phyloP scores from a whole-genome alignment of 2,797 vertebrate genomes.

The Pseudochirops corinnae region DNA sequence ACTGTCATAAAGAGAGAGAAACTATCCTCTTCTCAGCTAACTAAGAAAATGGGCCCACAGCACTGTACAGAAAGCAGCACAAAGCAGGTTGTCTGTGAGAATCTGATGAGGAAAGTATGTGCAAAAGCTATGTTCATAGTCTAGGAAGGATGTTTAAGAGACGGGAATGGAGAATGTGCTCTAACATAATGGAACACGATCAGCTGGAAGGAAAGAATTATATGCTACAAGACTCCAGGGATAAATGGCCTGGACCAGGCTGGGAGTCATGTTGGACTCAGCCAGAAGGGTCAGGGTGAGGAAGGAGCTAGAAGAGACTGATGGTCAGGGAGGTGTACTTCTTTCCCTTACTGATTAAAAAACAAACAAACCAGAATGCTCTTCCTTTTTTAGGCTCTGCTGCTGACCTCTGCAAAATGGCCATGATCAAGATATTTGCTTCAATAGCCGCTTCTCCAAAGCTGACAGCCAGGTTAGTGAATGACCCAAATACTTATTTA shows the following conservation, averaged over 20 bases:
- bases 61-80: background rate
- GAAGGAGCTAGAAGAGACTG: background rate
- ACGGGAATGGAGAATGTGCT: background rate
- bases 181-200: background rate
- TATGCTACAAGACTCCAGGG: background rate
- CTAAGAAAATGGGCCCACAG: background rate
- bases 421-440: slow-evolving; percentile 92
- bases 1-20: background rate
- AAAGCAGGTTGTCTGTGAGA: background rate
- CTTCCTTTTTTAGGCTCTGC: slow-evolving; percentile 89
- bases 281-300: background rate
- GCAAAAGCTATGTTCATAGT: background rate
- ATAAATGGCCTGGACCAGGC: background rate
- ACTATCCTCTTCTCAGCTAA: background rate
- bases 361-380: background rate
- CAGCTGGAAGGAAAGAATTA: background rate
- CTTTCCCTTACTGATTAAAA: background rate
- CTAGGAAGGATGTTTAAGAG: background rate
- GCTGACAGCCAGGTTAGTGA: slow-evolving; percentile 91
- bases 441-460: slow-evolving; percentile 86
- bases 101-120: background rate
- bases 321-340: background rate
- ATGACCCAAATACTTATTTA: background rate
- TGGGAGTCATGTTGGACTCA: background rate
- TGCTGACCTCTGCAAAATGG: slow-evolving; percentile 96